Evolutionary conservation across 2,113 vertebrate species (phyloP).

Genomic region (Willisornis vidua): DNA sequence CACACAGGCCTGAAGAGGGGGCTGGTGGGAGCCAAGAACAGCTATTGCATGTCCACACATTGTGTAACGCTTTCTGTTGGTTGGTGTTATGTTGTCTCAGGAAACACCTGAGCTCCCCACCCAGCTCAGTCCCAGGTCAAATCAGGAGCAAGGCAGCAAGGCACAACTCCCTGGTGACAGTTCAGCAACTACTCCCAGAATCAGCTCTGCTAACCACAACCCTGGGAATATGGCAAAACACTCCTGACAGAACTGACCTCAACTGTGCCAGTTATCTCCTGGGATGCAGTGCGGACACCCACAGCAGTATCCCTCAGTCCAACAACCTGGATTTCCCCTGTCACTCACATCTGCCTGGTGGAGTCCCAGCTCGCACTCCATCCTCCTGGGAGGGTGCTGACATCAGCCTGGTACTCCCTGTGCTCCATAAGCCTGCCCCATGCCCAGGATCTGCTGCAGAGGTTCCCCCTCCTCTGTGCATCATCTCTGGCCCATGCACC

Average conservation of each 20-base stretch:
- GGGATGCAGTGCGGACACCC: rapidly evolving
- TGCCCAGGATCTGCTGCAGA: rapidly evolving
- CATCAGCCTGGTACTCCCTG: neutral
- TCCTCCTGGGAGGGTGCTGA: neutral
- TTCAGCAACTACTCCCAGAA: neutral
- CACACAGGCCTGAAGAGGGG: neutral
- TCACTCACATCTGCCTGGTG: rapidly evolving
- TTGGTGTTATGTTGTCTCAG: neutral
- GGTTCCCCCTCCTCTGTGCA: rapidly evolving
- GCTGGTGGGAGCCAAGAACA: neutral
- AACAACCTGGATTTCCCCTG: too few relatives aligned
- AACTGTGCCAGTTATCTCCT: neutral
- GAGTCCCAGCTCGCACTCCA: neutral
- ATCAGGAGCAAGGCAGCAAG: neutral
- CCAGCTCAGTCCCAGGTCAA: neutral
- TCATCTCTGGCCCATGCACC: neutral
- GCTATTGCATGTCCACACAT: neutral
- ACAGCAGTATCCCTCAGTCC: neutral
- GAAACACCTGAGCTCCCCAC: neutral
- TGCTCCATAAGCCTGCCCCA: neutral
- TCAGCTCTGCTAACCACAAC: neutral
- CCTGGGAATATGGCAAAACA: rapidly evolving
- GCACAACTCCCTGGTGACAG: neutral
- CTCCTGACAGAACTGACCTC: neutral
- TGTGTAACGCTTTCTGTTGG: rapidly evolving